Base-by-base conservation (phyloP, 2,888 invertebrate genomes). In the Oligia strigilis region DNA sequence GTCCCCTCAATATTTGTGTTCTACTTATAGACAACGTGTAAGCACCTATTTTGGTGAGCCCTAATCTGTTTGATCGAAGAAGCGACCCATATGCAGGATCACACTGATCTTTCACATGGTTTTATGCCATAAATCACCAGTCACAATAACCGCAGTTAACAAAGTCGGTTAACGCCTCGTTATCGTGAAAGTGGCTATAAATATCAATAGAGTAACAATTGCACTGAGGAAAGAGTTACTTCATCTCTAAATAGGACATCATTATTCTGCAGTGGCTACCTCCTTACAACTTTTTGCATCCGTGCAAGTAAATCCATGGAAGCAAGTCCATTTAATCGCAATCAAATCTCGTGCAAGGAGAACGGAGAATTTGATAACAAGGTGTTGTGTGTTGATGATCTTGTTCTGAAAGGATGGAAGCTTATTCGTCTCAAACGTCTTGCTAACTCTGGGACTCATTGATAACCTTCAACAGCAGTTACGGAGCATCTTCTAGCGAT, bases 101-200 rank as follows among this genome's bases (percentile, higher is more conserved):
- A 13, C 29, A 19, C 11, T 19, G 60, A 23, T 60, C 52, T 19
- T 66, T 60, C 70, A 23, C 78, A 83, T 13, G 14, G 43, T 71
- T 60, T 9, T 4, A 36, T 46, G n/a, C 2, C 43, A 83, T 81
- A 72, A 84, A 72, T 84, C 66, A 84, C 55, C 0, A 29, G 66
- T 55, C 43, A 83, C 86, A 74, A 76, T 81, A 83, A 81, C 58
- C 46, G 49, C 64, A 67, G 82, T 84, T 73, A 75, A 70, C 40
- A 81, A 52, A 46, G 70, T 73, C 64, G 72, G 82, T 66, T 75
- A 73, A 11, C 60, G 74, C 2, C 62, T 72, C 70, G 79, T 60
- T 80, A 81, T 87, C 65, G 71, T 87, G 85, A 84, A 87, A 87
- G 84, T 74, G 69, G 74, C 55, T 70, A 75, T 87, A 74, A 76